phyloP scores from a whole-genome alignment of 2,113 vertebrate species.

The Perca schrenkii region DNA sequence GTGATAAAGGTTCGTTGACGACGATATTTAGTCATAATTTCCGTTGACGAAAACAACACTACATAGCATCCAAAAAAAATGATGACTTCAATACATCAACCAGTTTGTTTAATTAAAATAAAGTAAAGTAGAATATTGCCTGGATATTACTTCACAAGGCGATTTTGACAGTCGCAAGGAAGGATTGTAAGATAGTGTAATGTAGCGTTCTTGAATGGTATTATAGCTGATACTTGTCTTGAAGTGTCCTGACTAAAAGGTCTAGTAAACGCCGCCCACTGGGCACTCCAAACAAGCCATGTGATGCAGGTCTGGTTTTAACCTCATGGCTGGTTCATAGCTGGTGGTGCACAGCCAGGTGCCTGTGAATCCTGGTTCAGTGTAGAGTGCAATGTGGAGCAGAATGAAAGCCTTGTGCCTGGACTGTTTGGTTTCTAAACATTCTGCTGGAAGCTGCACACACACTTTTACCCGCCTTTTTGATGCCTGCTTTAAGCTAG shows the following conservation, averaged over 20 bases:
- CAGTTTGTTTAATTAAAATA: background rate
- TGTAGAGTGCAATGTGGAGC: constrained; percentile 46
- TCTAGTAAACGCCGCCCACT: background rate
- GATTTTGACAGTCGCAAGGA: no score
- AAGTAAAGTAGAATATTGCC: background rate
- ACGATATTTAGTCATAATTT: no score
- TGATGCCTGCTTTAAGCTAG: constrained; percentile 62
- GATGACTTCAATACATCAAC: background rate
- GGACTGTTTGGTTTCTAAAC: constrained; percentile 74
- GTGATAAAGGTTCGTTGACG: no score
- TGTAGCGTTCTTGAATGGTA: background rate
- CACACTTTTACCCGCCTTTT: constrained; percentile 53
- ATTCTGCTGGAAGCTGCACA: constrained; percentile 73
- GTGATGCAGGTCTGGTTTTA: constrained; percentile 24
- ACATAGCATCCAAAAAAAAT: background rate
- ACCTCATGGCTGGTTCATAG: constrained; percentile 21
- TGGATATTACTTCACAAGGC: background rate
- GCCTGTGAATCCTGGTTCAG: constrained; percentile 43
- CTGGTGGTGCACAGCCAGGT: constrained; percentile 49
- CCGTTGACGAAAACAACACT: no score
- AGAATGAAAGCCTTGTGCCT: constrained; percentile 71
- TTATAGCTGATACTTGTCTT: background rate
- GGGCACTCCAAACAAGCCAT: background rate
- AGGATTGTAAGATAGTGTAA: background rate
- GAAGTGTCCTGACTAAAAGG: background rate